Conservation (phyloP, 2,888 invertebrate genomes). For the Bimastos eiseni region DNA sequence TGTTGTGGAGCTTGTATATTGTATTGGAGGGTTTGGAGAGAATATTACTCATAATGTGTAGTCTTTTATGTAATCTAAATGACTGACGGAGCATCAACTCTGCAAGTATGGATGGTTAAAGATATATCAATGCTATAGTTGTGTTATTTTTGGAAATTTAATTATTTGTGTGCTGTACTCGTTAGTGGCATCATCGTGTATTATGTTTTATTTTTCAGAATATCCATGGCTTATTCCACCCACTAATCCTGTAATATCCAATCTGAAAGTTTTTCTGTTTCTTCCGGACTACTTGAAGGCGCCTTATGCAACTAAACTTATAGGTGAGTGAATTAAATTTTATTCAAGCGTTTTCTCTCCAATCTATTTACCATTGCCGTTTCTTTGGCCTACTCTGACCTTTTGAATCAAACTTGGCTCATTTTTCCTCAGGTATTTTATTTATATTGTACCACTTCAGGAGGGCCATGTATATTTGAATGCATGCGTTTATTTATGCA, state of each 20-base stretch:
- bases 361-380: neutral
- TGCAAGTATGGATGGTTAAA: neutral
- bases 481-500: neutral
- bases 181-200: neutral
- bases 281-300: slow-evolving; percentile 78
- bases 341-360: neutral
- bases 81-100: neutral
- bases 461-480: neutral
- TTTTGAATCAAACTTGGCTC: neutral
- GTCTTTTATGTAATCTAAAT: neutral
- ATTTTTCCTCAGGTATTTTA: neutral
- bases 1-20: neutral
- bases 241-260: slow-evolving; percentile 53
- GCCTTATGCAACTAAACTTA: slow-evolving; percentile 78
- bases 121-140: neutral
- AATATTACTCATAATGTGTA: neutral
- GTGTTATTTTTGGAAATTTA: neutral
- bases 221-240: slow-evolving; percentile 71
- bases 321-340: slow-evolving; percentile 68
- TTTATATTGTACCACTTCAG: neutral
- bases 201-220: slow-evolving; percentile 63
- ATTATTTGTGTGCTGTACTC: neutral
- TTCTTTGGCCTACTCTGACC: neutral
- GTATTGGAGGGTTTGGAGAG: neutral
- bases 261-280: slow-evolving; percentile 84